A percentile compares a stretch with the other conserved stretches of the same genome.
Evolutionary conservation across 2,113 vertebrate genomes (phyloP).

Genomic region (Gymnogyps californianus): DNA sequence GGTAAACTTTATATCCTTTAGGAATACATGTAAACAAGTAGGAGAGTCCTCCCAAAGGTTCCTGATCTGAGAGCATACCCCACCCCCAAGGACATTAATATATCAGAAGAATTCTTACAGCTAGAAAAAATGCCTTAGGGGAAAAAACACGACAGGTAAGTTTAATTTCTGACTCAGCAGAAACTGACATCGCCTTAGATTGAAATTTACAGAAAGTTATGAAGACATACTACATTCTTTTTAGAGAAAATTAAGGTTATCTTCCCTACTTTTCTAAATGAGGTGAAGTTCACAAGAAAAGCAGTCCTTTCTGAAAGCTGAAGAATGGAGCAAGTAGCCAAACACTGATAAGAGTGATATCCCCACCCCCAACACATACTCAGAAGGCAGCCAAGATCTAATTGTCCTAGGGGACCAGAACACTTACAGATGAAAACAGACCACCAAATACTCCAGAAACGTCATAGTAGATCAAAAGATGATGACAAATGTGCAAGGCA

Average conservation of each 20-base stretch:
- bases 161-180: not conserved
- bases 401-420: not conserved
- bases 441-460: not conserved
- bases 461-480: not conserved
- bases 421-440: not conserved
- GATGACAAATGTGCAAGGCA: not conserved
- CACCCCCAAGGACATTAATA: not conserved
- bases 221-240: not conserved
- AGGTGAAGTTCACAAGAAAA: not conserved
- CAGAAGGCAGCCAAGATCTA: not conserved
- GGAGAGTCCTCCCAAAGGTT: not conserved
- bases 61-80: not conserved
- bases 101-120: not conserved
- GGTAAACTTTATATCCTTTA: not conserved
- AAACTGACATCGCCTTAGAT: not conserved
- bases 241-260: not conserved
- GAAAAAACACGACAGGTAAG: rapidly evolving
- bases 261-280: not conserved
- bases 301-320: not conserved
- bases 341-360: not conserved
- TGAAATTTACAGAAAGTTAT: not conserved
- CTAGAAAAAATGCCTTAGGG: not conserved
- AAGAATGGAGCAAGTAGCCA: not conserved
- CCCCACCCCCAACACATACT: not conserved
- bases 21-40: not conserved